Evolutionary conservation across 2,888 invertebrate genomes (phyloP).

Genomic region (Mythimna ferrago): DNA sequence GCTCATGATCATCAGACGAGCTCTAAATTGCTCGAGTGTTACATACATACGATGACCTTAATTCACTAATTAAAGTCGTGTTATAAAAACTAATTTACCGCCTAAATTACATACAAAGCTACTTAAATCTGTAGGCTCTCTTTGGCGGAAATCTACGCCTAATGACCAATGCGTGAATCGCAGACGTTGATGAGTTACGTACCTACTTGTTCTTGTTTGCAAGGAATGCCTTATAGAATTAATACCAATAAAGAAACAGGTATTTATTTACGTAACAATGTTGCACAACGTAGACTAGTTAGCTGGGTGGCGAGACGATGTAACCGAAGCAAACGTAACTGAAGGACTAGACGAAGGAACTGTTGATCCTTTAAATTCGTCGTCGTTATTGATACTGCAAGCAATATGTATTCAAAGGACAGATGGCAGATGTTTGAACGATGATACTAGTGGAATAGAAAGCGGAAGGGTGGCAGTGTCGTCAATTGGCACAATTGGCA

Average conservation of each 20-base stretch:
- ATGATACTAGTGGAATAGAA: conserved; percentile 78
- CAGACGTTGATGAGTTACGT: conserved; percentile 55
- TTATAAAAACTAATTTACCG: conserved; percentile 60
- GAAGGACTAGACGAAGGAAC: conserved; percentile 30
- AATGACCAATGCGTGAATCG: conserved; percentile 47
- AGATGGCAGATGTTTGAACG: conserved; percentile 82
- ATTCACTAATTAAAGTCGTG: conserved; percentile 67
- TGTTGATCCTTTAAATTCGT: conserved; percentile 11
- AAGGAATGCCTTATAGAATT: conserved; percentile 51
- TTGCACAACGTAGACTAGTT: conserved; percentile 57
- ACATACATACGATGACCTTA: conserved; percentile 67
- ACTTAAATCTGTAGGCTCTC: conserved; percentile 55
- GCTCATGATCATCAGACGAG: conserved; percentile 69
- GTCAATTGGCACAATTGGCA: conserved; percentile 90
- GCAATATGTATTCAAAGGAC: conserved; percentile 52
- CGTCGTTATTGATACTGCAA: conserved; percentile 5
- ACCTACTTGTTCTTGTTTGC: conserved; percentile 38
- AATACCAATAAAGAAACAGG: conserved; percentile 62
- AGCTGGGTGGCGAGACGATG: conserved; percentile 43
- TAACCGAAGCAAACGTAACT: conserved; percentile 42
- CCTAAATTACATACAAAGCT: conserved; percentile 44
- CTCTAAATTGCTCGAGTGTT: conserved; percentile 62
- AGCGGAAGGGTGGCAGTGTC: conserved; percentile 89
- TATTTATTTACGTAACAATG: conserved; percentile 59
- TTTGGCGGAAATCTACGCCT: conserved; percentile 52